These are phyloP conservation scores for Orchesella cincta DNA, from an alignment of 1,140 invertebrate species.

Conservation along the genomic window DNA sequence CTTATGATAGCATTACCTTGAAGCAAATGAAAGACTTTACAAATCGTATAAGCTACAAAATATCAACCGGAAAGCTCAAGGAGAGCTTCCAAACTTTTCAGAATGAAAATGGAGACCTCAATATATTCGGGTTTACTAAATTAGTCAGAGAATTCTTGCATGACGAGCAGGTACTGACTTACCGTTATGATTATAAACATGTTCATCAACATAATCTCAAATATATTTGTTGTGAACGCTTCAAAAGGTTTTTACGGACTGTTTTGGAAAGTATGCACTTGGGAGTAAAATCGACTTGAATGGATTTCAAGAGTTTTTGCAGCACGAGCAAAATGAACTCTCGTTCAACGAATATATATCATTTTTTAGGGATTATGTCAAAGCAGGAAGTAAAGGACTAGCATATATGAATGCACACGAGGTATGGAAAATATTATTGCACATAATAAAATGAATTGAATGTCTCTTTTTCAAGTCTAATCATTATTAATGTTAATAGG, in stretches of 20 bases:
- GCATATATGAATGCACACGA: constrained; percentile 25
- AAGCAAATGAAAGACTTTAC: constrained; percentile 90
- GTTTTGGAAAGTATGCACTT: constrained; percentile 10
- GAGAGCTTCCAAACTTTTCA: constrained; percentile 82
- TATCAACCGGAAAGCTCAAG: constrained; percentile 77
- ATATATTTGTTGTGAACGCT: not conserved
- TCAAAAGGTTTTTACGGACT: constrained; percentile 44
- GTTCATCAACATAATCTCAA: not conserved
- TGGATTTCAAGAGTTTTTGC: constrained; percentile 78
- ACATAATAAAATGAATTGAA: too few species aligned
- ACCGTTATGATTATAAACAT: not conserved
- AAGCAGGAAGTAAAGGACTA: not conserved
- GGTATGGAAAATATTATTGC: not conserved
- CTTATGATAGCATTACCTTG: constrained; percentile 70
- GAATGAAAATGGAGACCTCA: constrained; percentile 73
- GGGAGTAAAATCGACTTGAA: constrained; percentile 66
- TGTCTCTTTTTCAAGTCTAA: not conserved
- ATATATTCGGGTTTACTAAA: constrained; percentile 83
- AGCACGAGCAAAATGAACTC: constrained; percentile 78
- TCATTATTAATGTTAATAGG: constrained; percentile 20
- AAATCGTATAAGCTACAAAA: constrained; percentile 84
- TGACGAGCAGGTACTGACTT: constrained; percentile 24
- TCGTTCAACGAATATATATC: constrained; percentile 49
- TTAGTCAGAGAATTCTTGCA: constrained; percentile 56
- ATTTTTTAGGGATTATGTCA: constrained; percentile 71